Percentiles rank a stretch among this genome's conserved stretches.
Evolutionary conservation across 2,113 vertebrate species (phyloP).

Genomic region (Syngnathoides biaculeatus): DNA sequence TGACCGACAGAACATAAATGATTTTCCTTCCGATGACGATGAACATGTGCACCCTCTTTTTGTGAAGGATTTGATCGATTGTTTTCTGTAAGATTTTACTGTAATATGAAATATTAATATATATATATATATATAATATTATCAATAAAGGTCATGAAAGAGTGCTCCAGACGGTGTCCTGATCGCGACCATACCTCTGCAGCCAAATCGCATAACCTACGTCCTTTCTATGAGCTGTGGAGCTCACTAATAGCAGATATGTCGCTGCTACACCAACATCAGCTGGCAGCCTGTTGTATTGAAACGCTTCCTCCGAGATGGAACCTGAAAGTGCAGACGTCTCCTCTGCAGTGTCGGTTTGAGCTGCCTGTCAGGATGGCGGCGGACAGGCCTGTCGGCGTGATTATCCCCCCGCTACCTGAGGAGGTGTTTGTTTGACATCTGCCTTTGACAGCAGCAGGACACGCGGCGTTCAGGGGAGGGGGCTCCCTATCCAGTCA

Average conservation of each 20-base stretch:
- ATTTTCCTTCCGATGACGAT: too few relatives aligned
- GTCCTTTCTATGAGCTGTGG: neutral
- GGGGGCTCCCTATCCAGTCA: slow-evolving; percentile 74
- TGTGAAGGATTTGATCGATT: neutral
- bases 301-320: slow-evolving; percentile 3
- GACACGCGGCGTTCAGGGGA: slow-evolving; percentile 66
- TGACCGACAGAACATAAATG: too few relatives aligned
- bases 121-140: too few relatives aligned
- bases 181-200: slow-evolving; percentile 4
- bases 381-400: slow-evolving; percentile 79
- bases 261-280: neutral
- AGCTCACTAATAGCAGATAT: neutral
- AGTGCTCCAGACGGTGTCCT: neutral
- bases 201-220: neutral
- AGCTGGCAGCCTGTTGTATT: neutral
- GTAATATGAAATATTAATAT: too few relatives aligned
- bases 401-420: slow-evolving; percentile 80
- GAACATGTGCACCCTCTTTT: neutral
- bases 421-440: slow-evolving; percentile 86
- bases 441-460: slow-evolving; percentile 78
- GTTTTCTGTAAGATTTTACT: too few relatives aligned
- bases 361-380: slow-evolving; percentile 69
- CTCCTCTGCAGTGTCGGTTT: slow-evolving; percentile 6
- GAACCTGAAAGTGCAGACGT: slow-evolving; percentile 6
- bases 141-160: neutral